These are phyloP conservation scores for Psilopsiagon aymara DNA, from an alignment of 2,113 vertebrate genomes.

Conservation along the genomic window DNA sequence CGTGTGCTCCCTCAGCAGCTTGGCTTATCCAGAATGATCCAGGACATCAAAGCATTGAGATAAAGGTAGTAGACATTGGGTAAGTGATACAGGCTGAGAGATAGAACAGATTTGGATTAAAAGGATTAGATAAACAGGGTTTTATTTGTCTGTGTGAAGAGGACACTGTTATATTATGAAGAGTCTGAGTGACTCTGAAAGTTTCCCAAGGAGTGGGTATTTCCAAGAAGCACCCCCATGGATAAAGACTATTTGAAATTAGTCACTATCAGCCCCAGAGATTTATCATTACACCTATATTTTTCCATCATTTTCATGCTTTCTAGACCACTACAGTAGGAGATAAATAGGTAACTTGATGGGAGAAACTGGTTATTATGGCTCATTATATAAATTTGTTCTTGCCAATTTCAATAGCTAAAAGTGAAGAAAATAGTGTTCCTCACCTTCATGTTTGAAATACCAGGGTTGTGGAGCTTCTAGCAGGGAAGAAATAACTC, in stretches of 20 bases:
- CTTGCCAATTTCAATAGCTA: conserved; percentile 64
- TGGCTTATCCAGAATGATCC: background rate
- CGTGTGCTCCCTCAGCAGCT: background rate
- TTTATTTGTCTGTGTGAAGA: background rate
- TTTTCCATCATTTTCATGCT: conserved; percentile 33
- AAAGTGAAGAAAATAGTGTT: conserved; percentile 65
- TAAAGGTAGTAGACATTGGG: background rate
- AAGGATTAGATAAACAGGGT: background rate
- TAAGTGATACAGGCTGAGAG: background rate
- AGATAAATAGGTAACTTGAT: conserved; percentile 64
- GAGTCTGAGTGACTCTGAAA: background rate
- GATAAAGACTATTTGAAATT: conserved; percentile 25
- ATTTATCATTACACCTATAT: conserved; percentile 1
- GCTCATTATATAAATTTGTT: conserved; percentile 65
- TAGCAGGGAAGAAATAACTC: conserved; percentile 60
- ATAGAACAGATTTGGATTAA: background rate
- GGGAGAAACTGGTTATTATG: conserved; percentile 59
- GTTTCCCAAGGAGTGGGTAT: background rate
- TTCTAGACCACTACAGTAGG: conserved; percentile 42
- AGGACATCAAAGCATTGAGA: background rate
- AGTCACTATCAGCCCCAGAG: conserved; percentile 13
- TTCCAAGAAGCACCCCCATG: background rate
- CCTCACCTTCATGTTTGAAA: background rate
- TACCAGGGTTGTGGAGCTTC: conserved; percentile 52
- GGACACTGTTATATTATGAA: background rate